phyloP scores from a whole-genome alignment of 2,797 vertebrate species.

The Cirrhinus mrigala region DNA sequence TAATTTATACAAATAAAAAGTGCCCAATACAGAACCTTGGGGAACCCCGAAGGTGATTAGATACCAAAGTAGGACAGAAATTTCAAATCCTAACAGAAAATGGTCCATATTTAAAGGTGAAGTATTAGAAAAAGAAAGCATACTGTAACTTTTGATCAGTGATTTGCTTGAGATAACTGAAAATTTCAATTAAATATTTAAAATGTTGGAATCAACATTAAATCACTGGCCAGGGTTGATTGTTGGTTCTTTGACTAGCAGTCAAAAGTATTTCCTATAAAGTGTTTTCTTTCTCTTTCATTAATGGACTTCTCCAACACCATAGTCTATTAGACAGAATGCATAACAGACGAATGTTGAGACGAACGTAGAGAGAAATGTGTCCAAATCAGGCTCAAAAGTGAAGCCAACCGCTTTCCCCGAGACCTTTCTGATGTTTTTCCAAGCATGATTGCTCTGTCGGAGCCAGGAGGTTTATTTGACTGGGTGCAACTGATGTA shows the following conservation, averaged over 20 bases:
- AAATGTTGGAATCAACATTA: neutral
- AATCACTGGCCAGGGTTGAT: neutral
- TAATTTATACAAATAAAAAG: neutral
- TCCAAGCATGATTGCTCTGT: constrained; percentile 40
- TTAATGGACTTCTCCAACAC: neutral
- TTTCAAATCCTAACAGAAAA: neutral
- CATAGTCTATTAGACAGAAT: constrained; percentile 4
- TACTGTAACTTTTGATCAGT: neutral
- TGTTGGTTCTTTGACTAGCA: neutral
- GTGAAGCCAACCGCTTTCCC: neutral
- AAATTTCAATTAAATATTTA: too few relatives aligned
- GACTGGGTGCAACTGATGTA: constrained; percentile 54
- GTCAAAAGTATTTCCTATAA: neutral
- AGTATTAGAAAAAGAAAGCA: neutral
- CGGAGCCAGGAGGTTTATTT: constrained; percentile 47
- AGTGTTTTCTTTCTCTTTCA: neutral
- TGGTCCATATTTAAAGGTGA: neutral
- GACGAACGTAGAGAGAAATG: constrained; percentile 14
- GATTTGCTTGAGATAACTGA: neutral
- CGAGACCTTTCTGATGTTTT: constrained; percentile 21
- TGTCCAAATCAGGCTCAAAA: neutral
- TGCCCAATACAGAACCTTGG: neutral
- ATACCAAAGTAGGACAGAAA: neutral
- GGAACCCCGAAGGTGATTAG: neutral
- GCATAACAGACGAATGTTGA: neutral